Base-by-base conservation (phyloP, 2,113 vertebrate genomes). In the Tychaedon coryphoeus region DNA sequence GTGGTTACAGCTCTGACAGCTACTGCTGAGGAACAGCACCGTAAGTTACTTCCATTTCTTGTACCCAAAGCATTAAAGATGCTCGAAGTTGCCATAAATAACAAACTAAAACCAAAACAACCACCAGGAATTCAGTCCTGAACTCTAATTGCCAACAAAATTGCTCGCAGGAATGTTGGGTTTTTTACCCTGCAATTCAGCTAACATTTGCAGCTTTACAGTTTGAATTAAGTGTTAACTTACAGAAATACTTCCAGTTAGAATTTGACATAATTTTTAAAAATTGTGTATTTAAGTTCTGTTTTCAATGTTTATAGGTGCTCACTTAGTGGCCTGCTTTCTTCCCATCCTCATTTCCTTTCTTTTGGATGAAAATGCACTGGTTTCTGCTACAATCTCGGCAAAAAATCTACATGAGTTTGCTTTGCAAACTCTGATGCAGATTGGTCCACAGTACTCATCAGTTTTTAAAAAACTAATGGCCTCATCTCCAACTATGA, bases 271-370 rank as follows among this genome's bases (percentile, higher is more conserved):
- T 50, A 53, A 5, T 31, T 81, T 43, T 69, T 5, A 7, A 70
- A 62, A 51, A 42, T 4, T 25, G 8, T 70, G 12, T 76, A 48
- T 62, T 72, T 57, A 62, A 86, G 23, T 43, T 51, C 19, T 93
- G 18, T 91, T 89, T 95, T 97, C 81, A 26, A 67, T 56, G 26
- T 93, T 94, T 87, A 7, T 95, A 99, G 99, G 99, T 85, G 84
- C 98, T 92, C 98, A 97, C 70, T 97, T 99, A 93, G 97, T 98
- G 83, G 95, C 98, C 81, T 93, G 98, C 93, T 96, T 99, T 72
- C 96, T 99, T 26, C 99, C 98, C 16, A 97, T 99, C 61, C 99
- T 99, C 62, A 98, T 99, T 96, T 99, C 99, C 94, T 99, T 99
- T 95, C 98, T 99, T 74, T 88, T 99, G 98, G 99, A 99, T 90